Evolutionary conservation across 2,113 vertebrate genomes (phyloP).

Genomic region (Ceyx margarethae): DNA sequence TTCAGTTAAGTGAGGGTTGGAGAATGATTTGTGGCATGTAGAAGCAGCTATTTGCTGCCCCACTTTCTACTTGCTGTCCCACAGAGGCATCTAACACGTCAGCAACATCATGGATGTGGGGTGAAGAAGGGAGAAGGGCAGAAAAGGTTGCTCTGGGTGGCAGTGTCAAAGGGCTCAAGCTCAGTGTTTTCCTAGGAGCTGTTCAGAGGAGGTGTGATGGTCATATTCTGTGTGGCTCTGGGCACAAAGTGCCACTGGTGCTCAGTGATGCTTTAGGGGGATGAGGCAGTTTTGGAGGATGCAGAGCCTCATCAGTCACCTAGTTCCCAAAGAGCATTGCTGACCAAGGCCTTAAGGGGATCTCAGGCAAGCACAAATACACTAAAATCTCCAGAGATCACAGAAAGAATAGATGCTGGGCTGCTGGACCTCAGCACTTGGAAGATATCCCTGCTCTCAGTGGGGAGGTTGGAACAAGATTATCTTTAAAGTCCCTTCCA

Average conservation of each 20-base stretch:
- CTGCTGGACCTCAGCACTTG: background rate
- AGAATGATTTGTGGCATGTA: background rate
- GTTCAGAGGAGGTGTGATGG: background rate
- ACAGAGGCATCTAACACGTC: background rate
- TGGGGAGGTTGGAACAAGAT: background rate
- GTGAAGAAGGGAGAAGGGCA: accelerated
- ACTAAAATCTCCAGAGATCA: background rate
- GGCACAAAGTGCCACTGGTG: background rate
- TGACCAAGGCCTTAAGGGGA: background rate
- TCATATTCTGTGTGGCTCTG: background rate
- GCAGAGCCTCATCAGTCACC: background rate
- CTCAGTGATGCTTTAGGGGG: background rate
- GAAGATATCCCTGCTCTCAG: background rate
- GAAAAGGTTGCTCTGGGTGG: background rate
- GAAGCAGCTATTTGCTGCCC: background rate
- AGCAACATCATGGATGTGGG: accelerated
- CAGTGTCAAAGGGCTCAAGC: background rate
- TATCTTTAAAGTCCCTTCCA: background rate
- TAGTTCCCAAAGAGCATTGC: background rate
- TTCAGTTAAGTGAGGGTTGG: accelerated
- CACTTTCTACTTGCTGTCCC: background rate
- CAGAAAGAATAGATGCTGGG: background rate
- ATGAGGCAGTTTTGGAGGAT: background rate
- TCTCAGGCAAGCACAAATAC: background rate
- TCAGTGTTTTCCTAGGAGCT: background rate